These are phyloP conservation scores for Eucera pruinosa DNA, from an alignment of 2,888 invertebrate species.

Conservation along the genomic window DNA sequence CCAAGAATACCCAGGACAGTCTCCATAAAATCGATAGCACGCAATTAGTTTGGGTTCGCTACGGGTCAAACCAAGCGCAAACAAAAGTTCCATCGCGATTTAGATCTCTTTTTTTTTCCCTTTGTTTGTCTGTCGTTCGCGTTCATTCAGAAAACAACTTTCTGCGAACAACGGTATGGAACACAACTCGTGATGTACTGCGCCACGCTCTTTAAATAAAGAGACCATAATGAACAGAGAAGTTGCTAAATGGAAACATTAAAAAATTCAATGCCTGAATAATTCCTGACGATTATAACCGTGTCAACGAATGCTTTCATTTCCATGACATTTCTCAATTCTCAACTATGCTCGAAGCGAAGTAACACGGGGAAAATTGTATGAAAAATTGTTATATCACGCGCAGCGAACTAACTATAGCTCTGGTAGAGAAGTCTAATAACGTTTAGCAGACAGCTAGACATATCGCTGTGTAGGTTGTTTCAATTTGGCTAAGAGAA, in stretches of 20 bases:
- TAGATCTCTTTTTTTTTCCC: constrained; percentile 17
- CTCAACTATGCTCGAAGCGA: not conserved
- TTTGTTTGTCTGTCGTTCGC: constrained; percentile 7
- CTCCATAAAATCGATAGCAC: constrained; percentile 45
- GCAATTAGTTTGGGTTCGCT: constrained; percentile 50
- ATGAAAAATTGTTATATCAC: not conserved
- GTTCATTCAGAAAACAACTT: constrained; percentile 23
- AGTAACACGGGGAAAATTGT: not conserved
- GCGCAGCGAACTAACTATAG: not conserved
- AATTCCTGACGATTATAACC: not conserved
- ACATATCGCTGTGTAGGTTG: not conserved
- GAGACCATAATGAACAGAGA: not conserved
- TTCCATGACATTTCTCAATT: not conserved
- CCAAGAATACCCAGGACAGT: not conserved
- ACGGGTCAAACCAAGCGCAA: constrained; percentile 51
- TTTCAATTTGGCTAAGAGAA: constrained; percentile 14
- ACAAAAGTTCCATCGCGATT: constrained; percentile 52
- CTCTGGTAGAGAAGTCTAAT: not conserved
- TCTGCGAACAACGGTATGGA: not conserved
- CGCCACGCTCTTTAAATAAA: constrained; percentile 23
- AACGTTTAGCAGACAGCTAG: not conserved
- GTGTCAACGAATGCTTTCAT: not conserved
- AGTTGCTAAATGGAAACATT: not conserved
- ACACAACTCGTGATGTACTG: not conserved
- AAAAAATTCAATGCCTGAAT: too few species aligned